Conservation (phyloP, 2,797 vertebrate genomes). For the Coracias cyanogaster region DNA sequence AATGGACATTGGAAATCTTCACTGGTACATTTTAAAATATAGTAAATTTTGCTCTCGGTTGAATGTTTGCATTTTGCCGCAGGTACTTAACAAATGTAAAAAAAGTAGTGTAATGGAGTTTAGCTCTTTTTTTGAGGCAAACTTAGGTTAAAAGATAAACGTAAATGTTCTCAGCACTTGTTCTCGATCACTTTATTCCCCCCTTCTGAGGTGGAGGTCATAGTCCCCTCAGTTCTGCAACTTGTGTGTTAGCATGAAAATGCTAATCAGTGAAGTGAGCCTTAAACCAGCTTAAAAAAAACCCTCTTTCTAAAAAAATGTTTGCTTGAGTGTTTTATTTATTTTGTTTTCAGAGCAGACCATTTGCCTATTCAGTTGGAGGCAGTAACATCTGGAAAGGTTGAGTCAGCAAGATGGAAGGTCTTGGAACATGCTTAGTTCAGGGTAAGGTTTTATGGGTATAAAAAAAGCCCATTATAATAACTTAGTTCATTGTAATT, state of each 20-base stretch:
- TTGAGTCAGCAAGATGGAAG: not conserved
- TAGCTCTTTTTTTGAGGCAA: not conserved
- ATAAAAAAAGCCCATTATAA: not conserved
- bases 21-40: not conserved
- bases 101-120: not conserved
- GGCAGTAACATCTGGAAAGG: not conserved
- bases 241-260: not conserved
- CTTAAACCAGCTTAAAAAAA: not conserved
- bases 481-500: accelerated
- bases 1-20: not conserved
- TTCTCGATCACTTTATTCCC: not conserved
- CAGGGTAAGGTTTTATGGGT: not conserved
- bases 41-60: not conserved
- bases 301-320: not conserved
- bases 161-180: not conserved
- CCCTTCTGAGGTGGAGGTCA: not conserved
- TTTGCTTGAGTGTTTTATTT: not conserved
- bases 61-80: not conserved
- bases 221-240: not conserved
- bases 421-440: not conserved
- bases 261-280: not conserved
- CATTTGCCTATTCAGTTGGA: not conserved
- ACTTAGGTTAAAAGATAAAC: not conserved
- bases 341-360: not conserved
- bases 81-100: not conserved